Evolutionary conservation across 2,797 vertebrate genomes (phyloP).

Genomic region (Myotis vivesi): DNA sequence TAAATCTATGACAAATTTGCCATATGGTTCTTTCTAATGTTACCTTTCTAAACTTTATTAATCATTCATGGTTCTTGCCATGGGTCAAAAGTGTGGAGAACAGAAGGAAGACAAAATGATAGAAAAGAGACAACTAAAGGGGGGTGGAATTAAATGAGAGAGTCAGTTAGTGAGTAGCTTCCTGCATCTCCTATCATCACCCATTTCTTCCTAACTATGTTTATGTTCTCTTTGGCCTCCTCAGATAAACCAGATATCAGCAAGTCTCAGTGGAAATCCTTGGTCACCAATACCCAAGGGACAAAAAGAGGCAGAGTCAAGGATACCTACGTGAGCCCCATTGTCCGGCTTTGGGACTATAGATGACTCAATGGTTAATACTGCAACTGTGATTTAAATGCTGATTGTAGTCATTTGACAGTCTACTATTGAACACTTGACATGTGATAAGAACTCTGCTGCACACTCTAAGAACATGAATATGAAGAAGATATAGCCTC

Average conservation of each 20-base stretch:
- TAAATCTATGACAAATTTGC: background rate
- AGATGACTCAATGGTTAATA: background rate
- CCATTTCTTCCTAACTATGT: background rate
- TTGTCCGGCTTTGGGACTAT: background rate
- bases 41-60: background rate
- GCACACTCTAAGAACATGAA: background rate
- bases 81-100: background rate
- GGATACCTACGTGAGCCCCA: background rate
- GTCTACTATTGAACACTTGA: slow-evolving; percentile 41
- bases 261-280: background rate
- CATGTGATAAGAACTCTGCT: background rate
- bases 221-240: background rate
- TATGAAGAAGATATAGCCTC: slow-evolving; percentile 28
- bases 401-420: slow-evolving; percentile 27
- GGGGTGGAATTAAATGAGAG: background rate
- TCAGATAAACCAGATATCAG: background rate
- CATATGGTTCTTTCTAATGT: too few relatives aligned
- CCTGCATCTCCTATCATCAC: background rate
- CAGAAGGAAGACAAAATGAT: background rate
- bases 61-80: background rate
- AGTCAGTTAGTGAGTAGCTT: background rate
- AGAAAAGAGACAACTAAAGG: background rate
- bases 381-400: background rate
- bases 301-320: background rate
- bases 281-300: background rate